Base-by-base conservation (phyloP, 2,797 vertebrate species). In the Oceanodroma leucorhoa region DNA sequence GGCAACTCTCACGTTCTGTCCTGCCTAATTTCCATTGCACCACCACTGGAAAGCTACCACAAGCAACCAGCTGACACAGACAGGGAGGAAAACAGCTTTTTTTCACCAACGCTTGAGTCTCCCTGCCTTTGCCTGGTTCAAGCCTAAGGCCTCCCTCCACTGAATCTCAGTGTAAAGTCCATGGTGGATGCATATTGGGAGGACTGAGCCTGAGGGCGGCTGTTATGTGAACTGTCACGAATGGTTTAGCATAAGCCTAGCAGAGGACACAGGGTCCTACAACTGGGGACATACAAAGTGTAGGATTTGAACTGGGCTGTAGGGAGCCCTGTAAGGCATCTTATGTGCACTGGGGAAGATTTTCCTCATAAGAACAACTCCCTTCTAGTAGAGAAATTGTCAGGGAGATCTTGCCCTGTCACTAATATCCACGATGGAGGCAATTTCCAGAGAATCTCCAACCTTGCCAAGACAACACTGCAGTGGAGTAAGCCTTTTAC, bases 401-500 rank as follows among this genome's bases (percentile, higher is more conserved):
- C 64, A 71, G 45, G 21, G 26, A 81, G 45, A 48, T 71, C 45
- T 46, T 64, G 23, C 32, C 19, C 32, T 66, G 21, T 67, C 26
- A 21, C 32, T 46, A 11, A 9, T 24, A 58, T n/a, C 58, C 24
- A 50, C 5, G 27, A 57, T 2, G 21, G 32, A 93, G 48, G 22
- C 78, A 83, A 84, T 50, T 50, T 64, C 36, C 55, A 53, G 38
- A 64, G 38, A 60, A 60, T 48, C 26, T 66, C 2, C n/a, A 87
- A 29, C 17, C 23, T 62, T 58, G 51, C 48, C 1, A 3, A 89
- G 21, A 66, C 9, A 75, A 61, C 15, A 10, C 14, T 73, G n/a
- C 0, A 0, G 5, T 5, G 10, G 3, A 2, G 0, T 20, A 46
- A 67, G 22, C 5, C 15, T 89, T 58, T 78, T 66, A 27, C 16